Evolutionary conservation across 2,888 invertebrate species (phyloP).

Genomic region (Cataglyphis altisquamis): DNA sequence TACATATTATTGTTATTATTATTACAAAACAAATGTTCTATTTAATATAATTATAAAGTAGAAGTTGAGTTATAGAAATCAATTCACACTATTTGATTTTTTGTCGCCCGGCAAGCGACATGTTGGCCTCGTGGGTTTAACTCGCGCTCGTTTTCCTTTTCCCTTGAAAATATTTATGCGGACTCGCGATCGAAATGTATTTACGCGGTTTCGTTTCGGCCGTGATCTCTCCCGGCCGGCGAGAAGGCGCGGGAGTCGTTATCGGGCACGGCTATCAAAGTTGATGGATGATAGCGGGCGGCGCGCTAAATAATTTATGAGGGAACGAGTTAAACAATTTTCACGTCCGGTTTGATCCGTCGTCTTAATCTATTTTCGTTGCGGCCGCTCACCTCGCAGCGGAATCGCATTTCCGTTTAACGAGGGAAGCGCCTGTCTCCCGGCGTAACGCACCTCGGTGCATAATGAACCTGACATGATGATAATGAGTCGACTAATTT

Average conservation of each 20-base stretch:
- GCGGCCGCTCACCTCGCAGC: slow-evolving; percentile 25
- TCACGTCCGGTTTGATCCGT: slow-evolving; percentile 67
- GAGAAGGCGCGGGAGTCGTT: slow-evolving; percentile 54
- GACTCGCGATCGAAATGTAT: slow-evolving; percentile 27
- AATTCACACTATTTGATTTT: slow-evolving; percentile 11
- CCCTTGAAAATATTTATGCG: not conserved
- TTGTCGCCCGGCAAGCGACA: not conserved
- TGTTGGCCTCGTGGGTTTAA: slow-evolving; percentile 20
- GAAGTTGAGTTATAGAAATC: not conserved
- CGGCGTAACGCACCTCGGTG: slow-evolving; percentile 49
- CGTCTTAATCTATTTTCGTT: slow-evolving; percentile 63
- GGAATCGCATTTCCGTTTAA: slow-evolving; percentile 49
- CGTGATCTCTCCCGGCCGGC: slow-evolving; percentile 19
- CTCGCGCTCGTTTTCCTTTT: slow-evolving; percentile 19
- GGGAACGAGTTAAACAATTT: slow-evolving; percentile 74
- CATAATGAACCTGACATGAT: slow-evolving; percentile 70
- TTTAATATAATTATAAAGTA: not conserved
- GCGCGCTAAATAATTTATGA: slow-evolving; percentile 74
- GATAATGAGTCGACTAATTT: slow-evolving; percentile 72
- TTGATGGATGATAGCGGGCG: slow-evolving; percentile 68
- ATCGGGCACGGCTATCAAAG: slow-evolving; percentile 65
- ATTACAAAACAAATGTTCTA: not conserved
- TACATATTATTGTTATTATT: not conserved
- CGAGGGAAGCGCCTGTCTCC: slow-evolving; percentile 47
- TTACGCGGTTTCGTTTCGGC: slow-evolving; percentile 25